phyloP scores from a whole-genome alignment of 2,888 invertebrate species.

The Polydrusus tereticollis region DNA sequence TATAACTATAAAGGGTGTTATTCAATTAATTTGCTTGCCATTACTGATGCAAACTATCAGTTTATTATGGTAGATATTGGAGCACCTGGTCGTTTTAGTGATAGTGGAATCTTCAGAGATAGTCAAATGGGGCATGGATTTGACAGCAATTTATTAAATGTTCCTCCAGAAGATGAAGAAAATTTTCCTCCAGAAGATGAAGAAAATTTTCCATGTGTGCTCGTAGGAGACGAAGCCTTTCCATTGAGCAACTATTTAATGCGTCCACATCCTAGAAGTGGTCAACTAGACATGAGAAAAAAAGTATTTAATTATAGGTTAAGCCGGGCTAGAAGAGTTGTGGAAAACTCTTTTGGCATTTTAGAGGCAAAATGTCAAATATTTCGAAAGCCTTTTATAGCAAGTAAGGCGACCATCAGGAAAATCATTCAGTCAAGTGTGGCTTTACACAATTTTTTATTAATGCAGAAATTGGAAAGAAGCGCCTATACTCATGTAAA shows the following conservation, averaged over 20 bases:
- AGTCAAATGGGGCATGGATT: not conserved
- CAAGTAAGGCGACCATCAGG: not conserved
- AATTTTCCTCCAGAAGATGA: too few species aligned
- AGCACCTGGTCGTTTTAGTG: too few species aligned
- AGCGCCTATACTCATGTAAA: too few species aligned
- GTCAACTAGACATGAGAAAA: not conserved
- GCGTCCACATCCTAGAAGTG: not conserved
- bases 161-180: not conserved
- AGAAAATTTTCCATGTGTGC: not conserved
- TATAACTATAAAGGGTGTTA: too few species aligned
- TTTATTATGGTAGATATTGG: too few species aligned
- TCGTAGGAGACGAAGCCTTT: not conserved
- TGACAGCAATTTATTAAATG: not conserved
- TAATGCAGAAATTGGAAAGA: not conserved
- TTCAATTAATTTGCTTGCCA: too few species aligned
- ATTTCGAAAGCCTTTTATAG: not conserved
- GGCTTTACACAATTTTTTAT: conserved; percentile 1
- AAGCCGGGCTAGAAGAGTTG: not conserved
- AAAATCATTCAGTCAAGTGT: not conserved
- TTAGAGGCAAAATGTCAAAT: conserved; percentile 1
- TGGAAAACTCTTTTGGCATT: not conserved
- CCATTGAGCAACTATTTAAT: conserved; percentile 5
- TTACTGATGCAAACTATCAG: too few species aligned
- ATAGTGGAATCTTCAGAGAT: too few species aligned
- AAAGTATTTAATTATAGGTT: conserved; percentile 11